phyloP scores from a whole-genome alignment of 2,797 vertebrate species.

The Protosalanx chinensis region DNA sequence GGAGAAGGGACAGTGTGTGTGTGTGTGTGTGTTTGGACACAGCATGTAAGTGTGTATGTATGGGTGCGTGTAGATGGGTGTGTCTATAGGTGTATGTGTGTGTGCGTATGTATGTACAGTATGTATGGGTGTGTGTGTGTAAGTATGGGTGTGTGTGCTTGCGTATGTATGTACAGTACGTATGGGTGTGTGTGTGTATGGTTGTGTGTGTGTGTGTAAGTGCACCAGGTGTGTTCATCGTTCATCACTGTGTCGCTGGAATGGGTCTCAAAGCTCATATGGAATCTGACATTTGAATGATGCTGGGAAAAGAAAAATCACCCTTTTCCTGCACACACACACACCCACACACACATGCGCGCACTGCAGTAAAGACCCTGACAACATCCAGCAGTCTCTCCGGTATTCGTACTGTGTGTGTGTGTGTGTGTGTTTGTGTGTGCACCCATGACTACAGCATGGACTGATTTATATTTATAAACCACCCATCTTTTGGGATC shows the following conservation, averaged over 20 bases:
- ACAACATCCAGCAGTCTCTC: conserved; percentile 45
- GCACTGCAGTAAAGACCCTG: conserved; percentile 41
- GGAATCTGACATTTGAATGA: conserved; percentile 50
- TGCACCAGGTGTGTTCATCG: conserved; percentile 30
- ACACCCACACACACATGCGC: conserved; percentile 3
- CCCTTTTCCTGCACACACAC: not conserved
- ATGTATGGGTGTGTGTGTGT: conserved; percentile 14
- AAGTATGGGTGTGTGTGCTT: conserved; percentile 12
- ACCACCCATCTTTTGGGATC: conserved; percentile 57
- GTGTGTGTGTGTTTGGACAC: not conserved
- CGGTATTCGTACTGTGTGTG: conserved; percentile 18
- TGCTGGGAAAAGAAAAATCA: conserved; percentile 25
- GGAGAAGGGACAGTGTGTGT: no score
- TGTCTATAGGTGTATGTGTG: conserved; percentile 22
- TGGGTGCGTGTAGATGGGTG: no score
- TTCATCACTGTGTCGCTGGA: conserved; percentile 31
- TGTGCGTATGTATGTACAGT: not conserved
- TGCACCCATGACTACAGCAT: conserved; percentile 27
- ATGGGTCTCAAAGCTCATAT: not conserved
- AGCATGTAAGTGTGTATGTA: conserved; percentile 15
- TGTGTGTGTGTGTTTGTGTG: conserved; percentile 2
- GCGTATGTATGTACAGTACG: no score
- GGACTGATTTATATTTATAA: conserved; percentile 48
- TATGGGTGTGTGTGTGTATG: conserved; percentile 2
- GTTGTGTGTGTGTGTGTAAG: conserved; percentile 3